Conservation (phyloP, 1,140 invertebrate species). For the Agraylea sexmaculata region DNA sequence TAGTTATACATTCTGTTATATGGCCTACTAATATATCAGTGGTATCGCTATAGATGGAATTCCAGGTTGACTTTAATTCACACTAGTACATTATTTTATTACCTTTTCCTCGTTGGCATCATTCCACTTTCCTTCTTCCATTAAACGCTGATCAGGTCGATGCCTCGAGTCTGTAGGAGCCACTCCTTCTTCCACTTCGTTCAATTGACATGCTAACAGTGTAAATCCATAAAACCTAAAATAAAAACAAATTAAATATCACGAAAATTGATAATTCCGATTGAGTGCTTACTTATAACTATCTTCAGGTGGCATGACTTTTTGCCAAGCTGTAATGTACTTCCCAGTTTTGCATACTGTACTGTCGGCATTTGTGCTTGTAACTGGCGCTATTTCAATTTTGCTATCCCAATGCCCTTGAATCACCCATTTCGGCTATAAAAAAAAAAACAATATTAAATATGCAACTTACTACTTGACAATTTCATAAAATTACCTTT, state of each 20-base stretch:
- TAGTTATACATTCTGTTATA: too few species aligned
- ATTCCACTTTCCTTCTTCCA: slow-evolving; percentile 95
- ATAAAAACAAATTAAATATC: slow-evolving; percentile 17
- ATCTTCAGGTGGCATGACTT: slow-evolving; percentile 61
- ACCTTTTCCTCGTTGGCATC: slow-evolving; percentile 87
- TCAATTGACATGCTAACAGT: slow-evolving; percentile 86
- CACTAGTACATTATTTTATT: too few species aligned
- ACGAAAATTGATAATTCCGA: slow-evolving; percentile 2
- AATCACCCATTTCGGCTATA: slow-evolving; percentile 54
- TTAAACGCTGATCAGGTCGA: slow-evolving; percentile 91
- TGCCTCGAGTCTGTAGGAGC: slow-evolving; percentile 92
- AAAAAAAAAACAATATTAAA: slow-evolving; percentile 8
- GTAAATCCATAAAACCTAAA: slow-evolving; percentile 90
- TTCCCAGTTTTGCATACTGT: slow-evolving; percentile 85
- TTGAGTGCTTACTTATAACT: slow-evolving; percentile 34
- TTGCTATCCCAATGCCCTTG: slow-evolving; percentile 92
- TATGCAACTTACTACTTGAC: not conserved
- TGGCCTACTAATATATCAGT: too few species aligned
- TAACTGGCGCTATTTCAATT: slow-evolving; percentile 88
- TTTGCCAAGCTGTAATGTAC: slow-evolving; percentile 75
- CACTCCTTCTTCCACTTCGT: slow-evolving; percentile 84
- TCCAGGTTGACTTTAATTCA: too few species aligned
- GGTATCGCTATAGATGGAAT: too few species aligned
- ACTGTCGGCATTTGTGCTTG: slow-evolving; percentile 64
- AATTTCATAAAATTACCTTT: slow-evolving; percentile 36